phyloP scores from a whole-genome alignment of 2,888 invertebrate species.

The Tenodera sinensis region DNA sequence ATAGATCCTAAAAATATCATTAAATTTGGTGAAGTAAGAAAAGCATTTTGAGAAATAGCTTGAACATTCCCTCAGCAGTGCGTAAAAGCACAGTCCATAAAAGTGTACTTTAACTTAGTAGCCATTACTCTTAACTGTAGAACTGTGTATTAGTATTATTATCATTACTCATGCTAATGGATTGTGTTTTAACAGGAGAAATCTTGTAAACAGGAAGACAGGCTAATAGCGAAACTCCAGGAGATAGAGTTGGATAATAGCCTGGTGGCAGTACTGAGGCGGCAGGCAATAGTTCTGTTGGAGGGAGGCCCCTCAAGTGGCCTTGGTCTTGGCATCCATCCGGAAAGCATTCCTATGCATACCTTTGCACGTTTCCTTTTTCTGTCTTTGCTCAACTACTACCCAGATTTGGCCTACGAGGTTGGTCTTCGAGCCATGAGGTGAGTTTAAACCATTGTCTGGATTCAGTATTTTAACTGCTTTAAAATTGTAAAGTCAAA shows the following conservation, averaged over 20 bases:
- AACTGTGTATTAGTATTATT: no score
- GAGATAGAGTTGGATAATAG: constrained; percentile 73
- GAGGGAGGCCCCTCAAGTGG: constrained; percentile 77
- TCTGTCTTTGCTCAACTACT: constrained; percentile 67
- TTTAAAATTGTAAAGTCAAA: neutral
- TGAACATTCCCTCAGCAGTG: no score
- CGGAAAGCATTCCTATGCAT: constrained; percentile 80
- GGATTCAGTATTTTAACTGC: no score
- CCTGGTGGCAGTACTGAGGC: constrained; percentile 62
- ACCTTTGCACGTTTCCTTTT: constrained; percentile 79
- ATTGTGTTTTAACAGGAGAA: constrained; percentile 50
- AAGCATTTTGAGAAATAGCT: no score
- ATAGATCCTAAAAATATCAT: no score
- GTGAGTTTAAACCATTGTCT: constrained; percentile 37
- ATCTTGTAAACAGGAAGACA: constrained; percentile 70
- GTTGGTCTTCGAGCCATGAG: constrained; percentile 76
- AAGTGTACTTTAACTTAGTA: no score
- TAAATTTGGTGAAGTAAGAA: no score
- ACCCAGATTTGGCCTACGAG: constrained; percentile 74
- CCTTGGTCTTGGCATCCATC: constrained; percentile 69
- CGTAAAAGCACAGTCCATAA: no score
- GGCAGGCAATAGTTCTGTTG: constrained; percentile 65
- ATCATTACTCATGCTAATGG: no score
- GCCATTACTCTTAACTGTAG: no score
- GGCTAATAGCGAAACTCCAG: constrained; percentile 69